A percentile compares a stretch with the other conserved stretches of the same genome.
phyloP scores from a whole-genome alignment of 2,888 invertebrate genomes.

The Spodoptera littoralis region DNA sequence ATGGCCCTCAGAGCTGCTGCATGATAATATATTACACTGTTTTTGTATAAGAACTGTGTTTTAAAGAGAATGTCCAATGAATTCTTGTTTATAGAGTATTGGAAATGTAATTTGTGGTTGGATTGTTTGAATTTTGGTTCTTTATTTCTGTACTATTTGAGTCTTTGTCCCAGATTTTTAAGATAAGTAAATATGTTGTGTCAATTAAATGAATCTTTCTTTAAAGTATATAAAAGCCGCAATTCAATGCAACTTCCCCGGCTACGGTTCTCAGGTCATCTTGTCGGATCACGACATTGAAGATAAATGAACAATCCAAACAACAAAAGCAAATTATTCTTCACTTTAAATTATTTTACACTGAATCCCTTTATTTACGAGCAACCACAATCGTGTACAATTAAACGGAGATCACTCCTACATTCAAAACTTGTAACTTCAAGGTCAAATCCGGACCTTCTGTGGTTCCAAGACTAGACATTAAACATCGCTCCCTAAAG shows the following conservation, averaged over 20 bases:
- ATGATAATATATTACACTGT: slow-evolving; percentile 13
- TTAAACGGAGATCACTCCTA: slow-evolving; percentile 35
- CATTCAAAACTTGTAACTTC: slow-evolving; percentile 42
- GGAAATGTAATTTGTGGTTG: too few species aligned
- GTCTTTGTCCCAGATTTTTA: too few species aligned
- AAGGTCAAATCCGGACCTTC: slow-evolving; percentile 39
- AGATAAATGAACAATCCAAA: not conserved
- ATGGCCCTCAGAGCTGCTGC: slow-evolving; percentile 8
- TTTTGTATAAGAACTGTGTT: slow-evolving; percentile 2
- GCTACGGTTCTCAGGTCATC: too few species aligned
- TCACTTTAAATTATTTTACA: slow-evolving; percentile 24
- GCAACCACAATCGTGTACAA: slow-evolving; percentile 30
- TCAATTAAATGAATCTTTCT: too few species aligned
- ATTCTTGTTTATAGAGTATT: not conserved
- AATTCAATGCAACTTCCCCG: too few species aligned
- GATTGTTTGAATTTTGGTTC: too few species aligned
- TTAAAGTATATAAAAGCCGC: too few species aligned
- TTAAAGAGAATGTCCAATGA: not conserved
- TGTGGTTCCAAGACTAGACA: slow-evolving; percentile 34
- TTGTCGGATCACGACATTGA: not conserved
- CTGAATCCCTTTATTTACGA: slow-evolving; percentile 15
- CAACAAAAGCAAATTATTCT: not conserved
- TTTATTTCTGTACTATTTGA: too few species aligned
- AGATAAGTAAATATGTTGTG: too few species aligned
- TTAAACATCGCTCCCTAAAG: slow-evolving; percentile 32